Percentiles rank a stretch among this genome's conserved stretches.
phyloP scores from a whole-genome alignment of 64 coral and sea anemone species.

The Stichodactyla helianthus region DNA sequence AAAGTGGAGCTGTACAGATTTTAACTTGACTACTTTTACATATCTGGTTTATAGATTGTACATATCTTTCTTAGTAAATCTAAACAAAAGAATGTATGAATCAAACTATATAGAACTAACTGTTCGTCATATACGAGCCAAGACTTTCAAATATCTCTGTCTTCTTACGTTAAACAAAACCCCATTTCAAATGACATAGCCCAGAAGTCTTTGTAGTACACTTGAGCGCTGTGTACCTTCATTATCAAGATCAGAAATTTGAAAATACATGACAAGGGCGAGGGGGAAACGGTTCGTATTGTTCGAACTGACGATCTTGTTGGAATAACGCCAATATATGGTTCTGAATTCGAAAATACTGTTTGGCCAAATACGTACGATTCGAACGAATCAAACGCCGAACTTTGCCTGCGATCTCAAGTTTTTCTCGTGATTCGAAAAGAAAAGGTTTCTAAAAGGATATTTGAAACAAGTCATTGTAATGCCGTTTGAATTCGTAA shows the following conservation, averaged over 20 bases:
- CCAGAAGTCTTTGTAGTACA: neutral
- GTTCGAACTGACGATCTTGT: constrained; percentile 23
- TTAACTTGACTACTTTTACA: neutral
- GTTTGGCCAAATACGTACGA: neutral
- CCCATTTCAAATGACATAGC: neutral
- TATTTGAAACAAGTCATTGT: neutral
- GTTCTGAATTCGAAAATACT: constrained; percentile 26
- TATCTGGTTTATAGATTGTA: constrained; percentile 7
- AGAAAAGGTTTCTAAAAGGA: constrained; percentile 6
- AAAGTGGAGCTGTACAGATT: neutral
- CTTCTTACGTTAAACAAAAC: constrained; percentile 7
- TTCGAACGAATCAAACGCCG: neutral
- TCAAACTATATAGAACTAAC: constrained; percentile 9
- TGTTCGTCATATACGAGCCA: neutral
- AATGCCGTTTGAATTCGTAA: constrained; percentile 31
- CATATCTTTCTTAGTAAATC: neutral
- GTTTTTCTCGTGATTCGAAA: constrained; percentile 10
- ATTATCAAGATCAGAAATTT: constrained; percentile 27
- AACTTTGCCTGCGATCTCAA: neutral
- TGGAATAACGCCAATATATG: constrained; percentile 30
- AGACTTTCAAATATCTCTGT: neutral
- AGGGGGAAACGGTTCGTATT: constrained; percentile 23
- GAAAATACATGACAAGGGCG: constrained; percentile 15
- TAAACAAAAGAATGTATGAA: constrained; percentile 26
- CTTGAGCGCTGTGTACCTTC: neutral